Conservation (phyloP, 2,888 invertebrate genomes). For the Nyleta sp. region DNA sequence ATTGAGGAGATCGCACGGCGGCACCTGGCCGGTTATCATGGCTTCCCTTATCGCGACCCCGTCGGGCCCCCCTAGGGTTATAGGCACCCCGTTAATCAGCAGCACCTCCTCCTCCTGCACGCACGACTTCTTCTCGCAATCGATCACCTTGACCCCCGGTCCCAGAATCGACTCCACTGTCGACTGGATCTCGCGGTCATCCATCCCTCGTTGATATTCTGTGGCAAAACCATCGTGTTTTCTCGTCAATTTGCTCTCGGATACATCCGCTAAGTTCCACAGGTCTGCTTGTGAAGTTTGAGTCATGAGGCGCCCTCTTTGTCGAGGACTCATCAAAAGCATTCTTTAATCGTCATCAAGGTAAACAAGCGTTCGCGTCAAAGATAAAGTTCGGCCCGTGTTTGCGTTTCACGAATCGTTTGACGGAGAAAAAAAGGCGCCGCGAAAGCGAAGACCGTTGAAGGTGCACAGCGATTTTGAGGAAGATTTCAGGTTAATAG, state of each 20-base stretch:
- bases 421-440: slow-evolving; percentile 2
- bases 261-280: neutral
- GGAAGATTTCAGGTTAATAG: too few relatives aligned
- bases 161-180: slow-evolving; percentile 90
- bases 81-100: slow-evolving; percentile 88
- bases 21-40: slow-evolving; percentile 87
- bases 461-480: too few relatives aligned
- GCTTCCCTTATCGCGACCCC: slow-evolving; percentile 88
- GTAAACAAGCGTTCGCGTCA: slow-evolving; percentile 19
- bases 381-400: slow-evolving; percentile 23
- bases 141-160: slow-evolving; percentile 88
- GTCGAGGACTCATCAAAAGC: slow-evolving; percentile 46
- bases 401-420: slow-evolving; percentile 14
- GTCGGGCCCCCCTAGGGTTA: slow-evolving; percentile 87
- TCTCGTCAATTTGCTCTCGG: neutral
- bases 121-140: slow-evolving; percentile 89
- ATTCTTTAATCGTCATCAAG: slow-evolving; percentile 40
- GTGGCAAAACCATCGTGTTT: slow-evolving; percentile 39
- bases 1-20: slow-evolving; percentile 88
- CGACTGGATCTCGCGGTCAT: slow-evolving; percentile 89
- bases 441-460: slow-evolving; percentile 7
- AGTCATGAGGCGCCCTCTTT: slow-evolving; percentile 9
- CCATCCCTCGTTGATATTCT: slow-evolving; percentile 82
- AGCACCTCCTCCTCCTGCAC: slow-evolving; percentile 88
- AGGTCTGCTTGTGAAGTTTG: slow-evolving; percentile 69